Percentiles rank a stretch among this genome's conserved stretches.
phyloP scores from a whole-genome alignment of 2,113 vertebrate species.

The Atrichornis clamosus region DNA sequence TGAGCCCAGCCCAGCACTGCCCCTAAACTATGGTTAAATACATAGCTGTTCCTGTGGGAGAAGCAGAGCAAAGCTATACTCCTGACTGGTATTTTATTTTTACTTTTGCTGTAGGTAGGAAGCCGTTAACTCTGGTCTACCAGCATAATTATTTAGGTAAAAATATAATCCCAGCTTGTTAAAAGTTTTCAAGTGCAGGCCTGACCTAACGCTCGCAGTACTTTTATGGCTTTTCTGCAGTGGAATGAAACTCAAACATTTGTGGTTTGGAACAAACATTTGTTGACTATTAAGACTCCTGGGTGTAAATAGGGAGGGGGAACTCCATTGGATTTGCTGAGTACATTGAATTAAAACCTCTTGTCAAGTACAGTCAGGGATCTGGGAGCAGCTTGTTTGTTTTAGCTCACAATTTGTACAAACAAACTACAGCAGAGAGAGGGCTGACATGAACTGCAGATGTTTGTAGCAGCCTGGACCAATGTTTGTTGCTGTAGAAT shows the following conservation, averaged over 20 bases:
- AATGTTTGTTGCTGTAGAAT: neutral
- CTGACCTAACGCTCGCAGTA: neutral
- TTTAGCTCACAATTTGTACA: neutral
- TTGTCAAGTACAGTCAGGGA: neutral
- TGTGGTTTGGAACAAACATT: conserved; percentile 25
- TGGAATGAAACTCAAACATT: conserved; percentile 1
- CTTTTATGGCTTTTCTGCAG: neutral
- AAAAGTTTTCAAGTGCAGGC: conserved; percentile 5
- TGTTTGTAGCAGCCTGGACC: neutral
- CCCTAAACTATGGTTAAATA: neutral
- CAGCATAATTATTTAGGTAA: neutral
- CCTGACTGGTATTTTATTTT: neutral
- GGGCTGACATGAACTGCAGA: neutral
- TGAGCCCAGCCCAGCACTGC: neutral
- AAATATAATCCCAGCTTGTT: neutral
- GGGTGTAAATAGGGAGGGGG: neutral
- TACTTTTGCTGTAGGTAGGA: neutral
- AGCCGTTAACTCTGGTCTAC: neutral
- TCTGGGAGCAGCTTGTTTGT: conserved; percentile 1
- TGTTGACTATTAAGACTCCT: neutral
- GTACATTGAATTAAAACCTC: neutral
- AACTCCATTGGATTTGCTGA: neutral
- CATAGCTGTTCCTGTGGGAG: neutral
- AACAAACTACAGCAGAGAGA: neutral
- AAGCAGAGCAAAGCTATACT: neutral